A percentile compares a stretch with the other conserved stretches of the same genome.
Evolutionary conservation across 2,113 vertebrate genomes (phyloP).

Genomic region (Lasiurus borealis): DNA sequence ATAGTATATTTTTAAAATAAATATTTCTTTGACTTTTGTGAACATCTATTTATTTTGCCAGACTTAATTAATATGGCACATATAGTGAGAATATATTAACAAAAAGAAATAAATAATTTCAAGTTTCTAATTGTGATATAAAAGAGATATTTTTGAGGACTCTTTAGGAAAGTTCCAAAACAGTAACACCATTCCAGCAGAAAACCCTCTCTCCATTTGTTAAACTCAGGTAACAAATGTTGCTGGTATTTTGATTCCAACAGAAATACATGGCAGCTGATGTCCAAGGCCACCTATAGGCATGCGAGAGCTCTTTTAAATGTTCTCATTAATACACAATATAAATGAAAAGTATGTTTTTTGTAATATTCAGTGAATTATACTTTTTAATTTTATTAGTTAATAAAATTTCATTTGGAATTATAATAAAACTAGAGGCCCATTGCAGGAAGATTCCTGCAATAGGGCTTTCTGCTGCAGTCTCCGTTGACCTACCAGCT

Average conservation of each 20-base stretch:
- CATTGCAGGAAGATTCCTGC: no score
- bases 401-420: not conserved
- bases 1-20: not conserved
- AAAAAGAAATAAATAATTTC: not conserved
- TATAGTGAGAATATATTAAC: not conserved
- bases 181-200: not conserved
- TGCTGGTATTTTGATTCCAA: not conserved
- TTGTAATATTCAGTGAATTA: not conserved
- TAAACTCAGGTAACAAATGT: not conserved
- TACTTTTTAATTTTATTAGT: slow-evolving; percentile 11
- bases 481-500: no score
- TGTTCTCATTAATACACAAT: not conserved
- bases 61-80: not conserved
- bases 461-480: no score
- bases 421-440: slow-evolving; percentile 4
- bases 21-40: not conserved
- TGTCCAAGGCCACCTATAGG: not conserved
- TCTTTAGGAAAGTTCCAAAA: not conserved
- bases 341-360: not conserved
- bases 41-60: not conserved
- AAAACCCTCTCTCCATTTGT: not conserved
- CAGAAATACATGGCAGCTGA: not conserved
- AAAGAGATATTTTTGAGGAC: not conserved
- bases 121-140: not conserved
- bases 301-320: not conserved